Conservation (phyloP, 1,140 invertebrate genomes). For the Vanessa tameamea region DNA sequence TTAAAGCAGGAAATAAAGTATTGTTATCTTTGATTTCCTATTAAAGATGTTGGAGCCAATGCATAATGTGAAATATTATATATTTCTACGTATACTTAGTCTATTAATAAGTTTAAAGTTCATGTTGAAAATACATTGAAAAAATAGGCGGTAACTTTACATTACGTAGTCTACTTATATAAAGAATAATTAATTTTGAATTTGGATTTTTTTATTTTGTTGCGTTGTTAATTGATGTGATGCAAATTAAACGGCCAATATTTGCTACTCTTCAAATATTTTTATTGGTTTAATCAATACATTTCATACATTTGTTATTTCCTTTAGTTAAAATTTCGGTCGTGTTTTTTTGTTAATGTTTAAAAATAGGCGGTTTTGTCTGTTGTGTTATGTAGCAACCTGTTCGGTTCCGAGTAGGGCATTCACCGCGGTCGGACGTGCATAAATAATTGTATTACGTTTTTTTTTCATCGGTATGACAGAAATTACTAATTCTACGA, state of each 20-base stretch:
- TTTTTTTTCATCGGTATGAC: slow-evolving; percentile 61
- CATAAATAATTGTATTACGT: slow-evolving; percentile 68
- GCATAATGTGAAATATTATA: not conserved
- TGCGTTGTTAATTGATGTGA: too few species aligned
- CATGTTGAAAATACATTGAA: too few species aligned
- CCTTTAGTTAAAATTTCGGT: not conserved
- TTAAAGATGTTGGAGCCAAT: not conserved
- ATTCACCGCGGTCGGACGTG: slow-evolving; percentile 67
- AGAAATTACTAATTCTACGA: slow-evolving; percentile 4
- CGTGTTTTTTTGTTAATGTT: slow-evolving; percentile 1
- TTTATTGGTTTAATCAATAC: too few species aligned
- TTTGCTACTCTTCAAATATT: too few species aligned
- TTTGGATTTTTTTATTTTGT: too few species aligned
- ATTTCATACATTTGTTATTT: too few species aligned
- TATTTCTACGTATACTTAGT: too few species aligned
- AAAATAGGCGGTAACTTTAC: too few species aligned
- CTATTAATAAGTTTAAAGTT: too few species aligned
- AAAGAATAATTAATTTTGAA: too few species aligned
- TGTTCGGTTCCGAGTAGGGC: slow-evolving; percentile 38
- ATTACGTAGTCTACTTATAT: too few species aligned
- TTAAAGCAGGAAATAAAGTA: slow-evolving; percentile 6
- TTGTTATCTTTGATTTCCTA: not conserved
- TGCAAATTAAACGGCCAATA: too few species aligned
- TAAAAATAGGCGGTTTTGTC: slow-evolving; percentile 8
- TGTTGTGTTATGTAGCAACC: slow-evolving; percentile 16